Evolutionary conservation across 2,888 invertebrate species (phyloP), one percentile per base, ranked within the genome.

Genomic region (Synanthedon andrenaeformis): DNA sequence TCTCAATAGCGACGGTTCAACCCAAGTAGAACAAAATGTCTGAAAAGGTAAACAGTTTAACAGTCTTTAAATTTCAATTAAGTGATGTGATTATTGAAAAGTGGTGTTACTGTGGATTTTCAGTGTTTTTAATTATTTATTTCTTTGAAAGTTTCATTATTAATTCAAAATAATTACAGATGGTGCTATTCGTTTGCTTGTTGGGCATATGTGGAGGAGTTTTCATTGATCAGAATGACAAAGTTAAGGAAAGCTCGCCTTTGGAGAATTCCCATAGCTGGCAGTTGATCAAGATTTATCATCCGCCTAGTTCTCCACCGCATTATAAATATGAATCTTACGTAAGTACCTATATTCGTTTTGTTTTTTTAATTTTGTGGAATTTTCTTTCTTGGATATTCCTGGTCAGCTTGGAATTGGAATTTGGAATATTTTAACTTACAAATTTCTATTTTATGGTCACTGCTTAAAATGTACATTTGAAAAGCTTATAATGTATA

Each of bases 1-100:
- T 75, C 71, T 71, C 72, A 72, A 65, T 70, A 69, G 71, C 71
- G 68, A 68, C 76, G 75, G 82, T 84, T 78, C 82, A 71, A 74
- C 67, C 61, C 66, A 77, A 73, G 65, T 65, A 58, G 55, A 57
- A 52, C 63, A 76, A 67, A 59, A 85, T 85, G 84, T 67, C 62
- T 65, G 62, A 59, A 62, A 81, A 79, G 79, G 86, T 82, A 70
- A 58, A 19, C 28, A 35, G 35, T 14, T 41, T 41, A 19, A 49
- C 8, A 12, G 17, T 35, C 8, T 35, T 35, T 35, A 35, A 50
- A 50, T 10, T 50, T 50, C 23, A 23, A 50, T 35, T 35, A 35
- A 35, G 35, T 35, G 35, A 10, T 35, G 35, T 35, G 35, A 10
- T 10, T 35, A 35, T 35, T 3, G 35, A 35, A 35, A 35, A 35